Percentiles rank a stretch among this genome's conserved stretches.
phyloP scores from a whole-genome alignment of 2,888 invertebrate species.

The Drosophila hamatofila region DNA sequence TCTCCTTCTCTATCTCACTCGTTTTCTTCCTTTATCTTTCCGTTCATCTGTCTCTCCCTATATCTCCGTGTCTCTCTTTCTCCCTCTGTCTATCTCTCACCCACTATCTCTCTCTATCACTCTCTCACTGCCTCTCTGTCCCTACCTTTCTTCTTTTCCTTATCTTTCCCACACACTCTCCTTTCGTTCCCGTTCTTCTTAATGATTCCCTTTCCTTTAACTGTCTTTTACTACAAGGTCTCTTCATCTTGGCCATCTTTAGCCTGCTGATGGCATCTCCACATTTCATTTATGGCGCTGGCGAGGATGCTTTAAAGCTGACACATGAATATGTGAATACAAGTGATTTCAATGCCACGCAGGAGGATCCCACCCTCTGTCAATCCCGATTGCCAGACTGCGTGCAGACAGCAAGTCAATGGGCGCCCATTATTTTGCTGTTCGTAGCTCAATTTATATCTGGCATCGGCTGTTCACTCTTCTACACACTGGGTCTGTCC shows the following conservation, averaged over 20 bases:
- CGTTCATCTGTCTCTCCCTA: neutral
- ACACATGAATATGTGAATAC: slow-evolving; percentile 87
- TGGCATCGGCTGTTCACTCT: slow-evolving; percentile 89
- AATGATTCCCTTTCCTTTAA: no score
- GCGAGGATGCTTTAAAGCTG: slow-evolving; percentile 88
- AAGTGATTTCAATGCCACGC: slow-evolving; percentile 73
- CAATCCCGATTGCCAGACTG: slow-evolving; percentile 31
- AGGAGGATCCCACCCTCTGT: slow-evolving; percentile 37
- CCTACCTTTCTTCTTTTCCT: neutral
- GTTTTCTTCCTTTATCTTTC: no score
- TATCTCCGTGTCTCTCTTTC: neutral
- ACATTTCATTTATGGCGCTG: slow-evolving; percentile 89
- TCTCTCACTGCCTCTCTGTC: neutral
- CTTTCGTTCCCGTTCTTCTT: neutral
- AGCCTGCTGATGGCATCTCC: slow-evolving; percentile 89
- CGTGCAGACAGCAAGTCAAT: slow-evolving; percentile 46
- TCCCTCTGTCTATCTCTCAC: neutral
- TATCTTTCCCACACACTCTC: neutral
- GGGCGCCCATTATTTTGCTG: slow-evolving; percentile 87
- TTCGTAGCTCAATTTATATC: slow-evolving; percentile 89
- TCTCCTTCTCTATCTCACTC: no score
- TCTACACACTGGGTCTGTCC: slow-evolving; percentile 88
- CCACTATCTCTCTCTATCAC: neutral
- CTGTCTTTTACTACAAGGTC: slow-evolving; percentile 66
- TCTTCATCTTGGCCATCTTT: slow-evolving; percentile 87